A percentile compares a stretch with the other conserved stretches of the same genome.
These are phyloP conservation scores for Platycheirus albimanus DNA, from an alignment of 2,888 invertebrate species.

Conservation along the genomic window DNA sequence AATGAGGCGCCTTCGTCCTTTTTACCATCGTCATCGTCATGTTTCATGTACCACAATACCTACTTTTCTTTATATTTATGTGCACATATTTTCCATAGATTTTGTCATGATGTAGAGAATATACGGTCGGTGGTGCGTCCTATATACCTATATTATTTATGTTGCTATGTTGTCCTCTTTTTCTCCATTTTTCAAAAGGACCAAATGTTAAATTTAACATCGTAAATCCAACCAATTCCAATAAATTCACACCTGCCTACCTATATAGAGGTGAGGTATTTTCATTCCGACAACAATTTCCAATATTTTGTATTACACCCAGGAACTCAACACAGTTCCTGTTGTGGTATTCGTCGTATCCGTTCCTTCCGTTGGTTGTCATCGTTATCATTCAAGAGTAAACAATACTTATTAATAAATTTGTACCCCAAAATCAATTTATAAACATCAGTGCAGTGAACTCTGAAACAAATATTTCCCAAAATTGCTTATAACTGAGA, in stretches of 20 bases:
- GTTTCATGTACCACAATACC: no score
- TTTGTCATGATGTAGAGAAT: background rate
- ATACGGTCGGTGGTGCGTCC: no score
- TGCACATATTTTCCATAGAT: constrained; percentile 24
- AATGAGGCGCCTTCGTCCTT: background rate
- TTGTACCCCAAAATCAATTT: constrained; percentile 3
- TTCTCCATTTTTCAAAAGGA: background rate
- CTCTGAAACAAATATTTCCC: background rate
- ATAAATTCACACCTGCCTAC: no score
- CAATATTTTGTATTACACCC: no score
- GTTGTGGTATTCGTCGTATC: constrained; percentile 23
- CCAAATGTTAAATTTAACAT: no score
- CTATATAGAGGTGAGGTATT: no score
- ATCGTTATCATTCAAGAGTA: constrained; percentile 23
- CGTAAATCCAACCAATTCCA: no score
- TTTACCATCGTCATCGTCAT: no score
- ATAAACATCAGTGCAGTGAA: constrained; percentile 56
- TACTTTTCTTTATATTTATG: constrained; percentile 17
- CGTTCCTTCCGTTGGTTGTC: no score
- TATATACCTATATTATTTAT: no score
- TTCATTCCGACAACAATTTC: no score
- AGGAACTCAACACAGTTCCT: background rate
- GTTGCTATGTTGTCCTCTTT: no score
- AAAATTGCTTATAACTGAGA: background rate
- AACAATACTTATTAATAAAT: constrained; percentile 8